Evolutionary conservation across 2,888 invertebrate genomes (phyloP).

Genomic region (Helicoverpa assulta): DNA sequence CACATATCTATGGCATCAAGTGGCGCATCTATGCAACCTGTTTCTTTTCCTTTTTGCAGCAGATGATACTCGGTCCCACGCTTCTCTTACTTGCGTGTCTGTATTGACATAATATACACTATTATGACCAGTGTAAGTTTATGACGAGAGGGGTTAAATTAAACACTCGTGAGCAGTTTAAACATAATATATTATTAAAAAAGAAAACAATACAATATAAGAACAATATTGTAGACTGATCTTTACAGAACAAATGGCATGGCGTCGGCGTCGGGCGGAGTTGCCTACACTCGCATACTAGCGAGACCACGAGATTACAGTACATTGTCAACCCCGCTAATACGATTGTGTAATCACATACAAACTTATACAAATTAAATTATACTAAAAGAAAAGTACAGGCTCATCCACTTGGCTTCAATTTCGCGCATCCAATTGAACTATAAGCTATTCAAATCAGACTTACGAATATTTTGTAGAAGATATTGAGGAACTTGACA

Average conservation of each 20-base stretch:
- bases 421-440: conserved; percentile 1
- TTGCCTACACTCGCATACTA: conserved; percentile 12
- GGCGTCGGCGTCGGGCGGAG: conserved; percentile 39
- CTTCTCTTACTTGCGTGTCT: no score
- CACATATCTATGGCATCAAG: no score
- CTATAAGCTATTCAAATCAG: conserved; percentile 43
- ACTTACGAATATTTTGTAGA: conserved; percentile 32
- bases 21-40: no score
- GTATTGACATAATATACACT: no score
- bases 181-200: conserved; percentile 90
- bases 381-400: background rate
- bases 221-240: conserved; percentile 88
- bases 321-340: conserved; percentile 12
- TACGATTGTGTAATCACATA: conserved; percentile 32
- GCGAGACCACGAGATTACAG: conserved; percentile 10
- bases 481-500: conserved; percentile 43
- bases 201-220: conserved; percentile 89
- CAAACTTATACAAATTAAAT: conserved; percentile 47
- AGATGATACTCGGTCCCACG: no score
- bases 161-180: conserved; percentile 75
- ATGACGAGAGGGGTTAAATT: conserved; percentile 18
- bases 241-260: conserved; percentile 77
- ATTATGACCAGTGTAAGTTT: no score
- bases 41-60: no score
- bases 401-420: background rate